Base-by-base conservation (phyloP, 2,797 vertebrate species). In the Pangasius sanitwongsei region DNA sequence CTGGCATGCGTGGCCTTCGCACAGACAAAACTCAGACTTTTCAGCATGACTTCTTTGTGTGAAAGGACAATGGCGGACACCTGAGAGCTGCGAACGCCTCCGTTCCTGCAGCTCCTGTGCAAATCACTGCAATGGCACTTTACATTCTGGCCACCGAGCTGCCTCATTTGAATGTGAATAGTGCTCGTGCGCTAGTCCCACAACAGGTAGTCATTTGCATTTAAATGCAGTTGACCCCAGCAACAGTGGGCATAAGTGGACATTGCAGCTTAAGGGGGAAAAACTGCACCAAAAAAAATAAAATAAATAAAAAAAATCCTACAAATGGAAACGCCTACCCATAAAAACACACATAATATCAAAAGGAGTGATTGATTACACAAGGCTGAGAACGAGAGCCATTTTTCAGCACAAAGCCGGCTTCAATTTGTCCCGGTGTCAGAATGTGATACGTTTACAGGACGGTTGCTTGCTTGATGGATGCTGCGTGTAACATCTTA, bases 201-300 rank as follows among this genome's bases (percentile, higher is more conserved):
- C 87, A 90, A 90, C 91, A 91, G 86, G 88, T 86, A 89, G 82
- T 89, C 86, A 92, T 90, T 91, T 91, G 90, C 91, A 91, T 92
- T 89, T 92, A 88, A 92, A 92, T 91, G 88, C 86, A 87, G 59
- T 63, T 90, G 89, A 89, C 90, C 90, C 53, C 86, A 88, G 75
- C 55, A 80, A 83, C 72, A 84, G 86, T 82, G 90, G 88, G 41
- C 87, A 89, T 41, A 75, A 90, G 89, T 90, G 89, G 90, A 92
- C 90, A 85, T 81, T 91, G 55, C 59, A 84, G 84, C 84, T 83
- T 59, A 28, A 59, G 83, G 63, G 53, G 53, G 18, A 15, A 37
- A 61, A 37, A 82, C 5, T 2, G 12, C 25, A 50, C 13, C 13
- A 13, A 34, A 57, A 80, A 81, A 6, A n/a, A 37, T 2, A 34